These are phyloP conservation scores for Sisyra terminalis DNA, from an alignment of 2,888 invertebrate species.

Conservation along the genomic window DNA sequence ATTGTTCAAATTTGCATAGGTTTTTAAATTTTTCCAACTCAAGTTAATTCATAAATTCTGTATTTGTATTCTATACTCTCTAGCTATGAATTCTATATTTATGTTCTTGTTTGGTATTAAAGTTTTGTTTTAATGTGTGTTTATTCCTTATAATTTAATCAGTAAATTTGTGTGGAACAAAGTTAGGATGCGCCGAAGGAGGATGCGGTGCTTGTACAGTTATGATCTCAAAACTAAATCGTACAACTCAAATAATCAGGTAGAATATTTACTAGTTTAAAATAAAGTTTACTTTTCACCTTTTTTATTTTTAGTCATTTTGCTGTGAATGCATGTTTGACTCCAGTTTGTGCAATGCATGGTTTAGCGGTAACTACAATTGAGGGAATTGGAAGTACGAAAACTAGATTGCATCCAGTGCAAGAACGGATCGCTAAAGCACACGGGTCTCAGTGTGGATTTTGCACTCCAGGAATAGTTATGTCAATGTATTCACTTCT, in stretches of 20 bases:
- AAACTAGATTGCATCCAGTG: slow-evolving; percentile 63
- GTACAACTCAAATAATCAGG: slow-evolving; percentile 32
- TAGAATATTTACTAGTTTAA: slow-evolving; percentile 24
- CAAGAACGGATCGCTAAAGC: slow-evolving; percentile 78
- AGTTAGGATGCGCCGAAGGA: slow-evolving; percentile 86
- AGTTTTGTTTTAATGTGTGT: neutral
- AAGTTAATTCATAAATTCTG: no score
- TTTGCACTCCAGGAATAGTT: slow-evolving; percentile 90
- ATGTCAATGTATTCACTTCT: slow-evolving; percentile 93
- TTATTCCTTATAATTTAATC: slow-evolving; percentile 14
- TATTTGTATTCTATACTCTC: no score
- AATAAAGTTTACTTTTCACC: neutral
- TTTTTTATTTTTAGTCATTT: slow-evolving; percentile 38
- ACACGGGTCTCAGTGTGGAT: slow-evolving; percentile 91
- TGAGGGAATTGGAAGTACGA: slow-evolving; percentile 80
- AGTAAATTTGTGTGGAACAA: slow-evolving; percentile 75
- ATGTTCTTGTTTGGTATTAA: neutral
- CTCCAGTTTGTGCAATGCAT: slow-evolving; percentile 73
- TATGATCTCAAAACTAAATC: slow-evolving; percentile 65
- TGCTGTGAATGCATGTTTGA: slow-evolving; percentile 79
- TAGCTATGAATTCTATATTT: no score
- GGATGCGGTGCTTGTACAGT: slow-evolving; percentile 94
- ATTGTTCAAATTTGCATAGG: no score
- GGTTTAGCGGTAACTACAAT: slow-evolving; percentile 83
- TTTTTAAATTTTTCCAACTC: no score